A percentile compares a stretch with the other conserved stretches of the same genome.
Evolutionary conservation across 2,888 invertebrate genomes (phyloP).

Genomic region (Drosophila helvetica): DNA sequence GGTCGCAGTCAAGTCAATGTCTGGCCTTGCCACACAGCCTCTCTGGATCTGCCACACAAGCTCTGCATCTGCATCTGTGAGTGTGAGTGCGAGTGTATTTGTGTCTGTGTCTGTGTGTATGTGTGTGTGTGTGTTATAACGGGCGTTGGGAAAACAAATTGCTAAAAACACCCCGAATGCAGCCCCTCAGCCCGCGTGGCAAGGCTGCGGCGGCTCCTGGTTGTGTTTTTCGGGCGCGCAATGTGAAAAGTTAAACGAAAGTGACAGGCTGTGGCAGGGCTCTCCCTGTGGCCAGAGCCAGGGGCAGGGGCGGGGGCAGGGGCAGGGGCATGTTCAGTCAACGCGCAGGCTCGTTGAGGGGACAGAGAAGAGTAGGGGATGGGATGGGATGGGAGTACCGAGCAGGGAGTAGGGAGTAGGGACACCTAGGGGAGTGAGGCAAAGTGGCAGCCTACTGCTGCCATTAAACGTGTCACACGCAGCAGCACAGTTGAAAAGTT

Average conservation of each 20-base stretch:
- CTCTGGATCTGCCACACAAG: too few relatives aligned
- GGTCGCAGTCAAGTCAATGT: slow-evolving; percentile 50
- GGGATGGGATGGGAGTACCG: too few relatives aligned
- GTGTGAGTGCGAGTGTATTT: too few relatives aligned
- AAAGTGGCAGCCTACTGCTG: slow-evolving; percentile 48
- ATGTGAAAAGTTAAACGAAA: slow-evolving; percentile 76
- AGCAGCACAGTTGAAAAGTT: slow-evolving; percentile 75
- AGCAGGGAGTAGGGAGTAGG: slow-evolving; percentile 14
- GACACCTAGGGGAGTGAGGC: slow-evolving; percentile 7
- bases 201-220: slow-evolving; percentile 47
- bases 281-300: slow-evolving; percentile 40
- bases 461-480: slow-evolving; percentile 77
- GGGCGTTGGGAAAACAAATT: slow-evolving; percentile 76
- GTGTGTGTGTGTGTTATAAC: slow-evolving; percentile 62
- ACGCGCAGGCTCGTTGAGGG: slow-evolving; percentile 39
- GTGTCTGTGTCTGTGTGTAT: slow-evolving; percentile 24
- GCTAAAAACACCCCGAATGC: slow-evolving; percentile 69
- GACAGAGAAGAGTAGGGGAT: slow-evolving; percentile 15
- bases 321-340: slow-evolving; percentile 6
- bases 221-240: slow-evolving; percentile 52
- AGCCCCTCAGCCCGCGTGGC: background rate
- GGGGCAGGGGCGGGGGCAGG: slow-evolving; percentile 39
- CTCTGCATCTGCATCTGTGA: slow-evolving; percentile 14
- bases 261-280: slow-evolving; percentile 65
- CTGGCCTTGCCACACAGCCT: slow-evolving; percentile 41